phyloP scores from a whole-genome alignment of 2,797 vertebrate species.

The Carcharodon carcharias region DNA sequence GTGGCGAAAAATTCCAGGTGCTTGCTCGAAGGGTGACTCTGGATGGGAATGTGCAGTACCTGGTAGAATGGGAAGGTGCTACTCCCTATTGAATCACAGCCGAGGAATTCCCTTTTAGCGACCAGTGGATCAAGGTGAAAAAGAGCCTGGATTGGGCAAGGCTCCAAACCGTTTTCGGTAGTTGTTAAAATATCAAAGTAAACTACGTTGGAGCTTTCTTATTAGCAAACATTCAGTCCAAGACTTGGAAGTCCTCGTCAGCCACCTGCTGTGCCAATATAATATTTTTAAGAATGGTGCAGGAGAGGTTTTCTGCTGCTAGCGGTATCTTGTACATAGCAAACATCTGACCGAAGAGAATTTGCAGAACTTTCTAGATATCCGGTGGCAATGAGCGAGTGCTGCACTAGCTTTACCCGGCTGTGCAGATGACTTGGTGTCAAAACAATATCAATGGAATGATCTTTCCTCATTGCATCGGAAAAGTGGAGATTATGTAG shows the following conservation, averaged over 20 bases:
- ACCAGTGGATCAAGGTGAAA: not conserved
- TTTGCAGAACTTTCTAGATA: not conserved
- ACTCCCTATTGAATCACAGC: conserved; percentile 74
- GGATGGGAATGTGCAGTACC: conserved; percentile 88
- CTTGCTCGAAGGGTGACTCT: conserved; percentile 80
- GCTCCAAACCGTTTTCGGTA: not conserved
- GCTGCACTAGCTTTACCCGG: not conserved
- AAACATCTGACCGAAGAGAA: not conserved
- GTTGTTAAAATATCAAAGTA: not conserved
- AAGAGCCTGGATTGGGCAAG: not conserved
- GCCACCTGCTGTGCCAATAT: not conserved
- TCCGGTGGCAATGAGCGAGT: not conserved
- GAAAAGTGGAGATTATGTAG: not conserved
- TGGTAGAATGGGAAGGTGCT: conserved; percentile 90
- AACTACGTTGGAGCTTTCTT: not conserved
- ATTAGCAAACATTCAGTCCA: not conserved
- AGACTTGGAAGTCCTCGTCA: not conserved
- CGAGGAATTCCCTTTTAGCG: not conserved
- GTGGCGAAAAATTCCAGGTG: conserved; percentile 87
- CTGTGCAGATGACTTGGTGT: not conserved
- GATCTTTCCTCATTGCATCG: not conserved
- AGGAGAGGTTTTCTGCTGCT: not conserved
- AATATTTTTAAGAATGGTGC: not conserved
- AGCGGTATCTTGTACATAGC: not conserved
- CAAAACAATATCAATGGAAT: not conserved